A percentile compares a stretch with the other conserved stretches of the same genome.
Evolutionary conservation across 2,113 vertebrate genomes (phyloP).

Genomic region (Sturnira hondurensis): DNA sequence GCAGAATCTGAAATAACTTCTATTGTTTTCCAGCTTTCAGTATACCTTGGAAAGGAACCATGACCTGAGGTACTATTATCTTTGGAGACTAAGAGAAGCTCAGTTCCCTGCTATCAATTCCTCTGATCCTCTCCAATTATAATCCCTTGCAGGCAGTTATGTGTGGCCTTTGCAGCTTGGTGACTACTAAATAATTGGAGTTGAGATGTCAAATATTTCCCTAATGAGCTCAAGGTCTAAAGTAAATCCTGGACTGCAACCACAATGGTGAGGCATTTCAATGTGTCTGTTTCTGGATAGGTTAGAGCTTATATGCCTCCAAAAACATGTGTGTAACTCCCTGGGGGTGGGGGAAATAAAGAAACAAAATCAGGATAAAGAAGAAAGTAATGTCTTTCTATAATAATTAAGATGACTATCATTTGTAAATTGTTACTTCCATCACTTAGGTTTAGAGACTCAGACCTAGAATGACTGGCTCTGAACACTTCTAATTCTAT

Average conservation of each 20-base stretch:
- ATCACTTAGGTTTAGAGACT: conserved; percentile 40
- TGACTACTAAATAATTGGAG: conserved; percentile 64
- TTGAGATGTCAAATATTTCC: conserved; percentile 71
- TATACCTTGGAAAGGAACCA: conserved; percentile 74
- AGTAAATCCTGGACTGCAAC: conserved; percentile 50
- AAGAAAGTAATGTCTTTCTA: neutral
- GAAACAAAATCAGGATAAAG: neutral
- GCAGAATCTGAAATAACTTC: conserved; percentile 63
- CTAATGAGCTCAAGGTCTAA: conserved; percentile 71
- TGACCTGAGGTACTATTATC: conserved; percentile 78
- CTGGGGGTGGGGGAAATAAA: neutral
- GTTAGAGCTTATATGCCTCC: neutral
- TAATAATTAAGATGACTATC: conserved; percentile 51
- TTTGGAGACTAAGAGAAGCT: conserved; percentile 78
- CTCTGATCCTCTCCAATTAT: conserved; percentile 69
- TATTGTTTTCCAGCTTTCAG: conserved; percentile 73
- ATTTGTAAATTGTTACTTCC: conserved; percentile 27
- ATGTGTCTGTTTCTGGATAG: neutral
- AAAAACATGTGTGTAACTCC: neutral
- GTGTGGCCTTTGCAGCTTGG: conserved; percentile 67
- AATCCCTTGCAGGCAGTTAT: conserved; percentile 63
- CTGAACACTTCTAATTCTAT: conserved; percentile 42
- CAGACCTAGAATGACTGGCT: conserved; percentile 16
- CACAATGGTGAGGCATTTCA: conserved; percentile 23
- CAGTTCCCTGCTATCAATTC: conserved; percentile 69